Percentiles rank a stretch among this genome's conserved stretches.
Conservation (phyloP, 2,888 invertebrate genomes). For the Pristionchus exspectatus region DNA sequence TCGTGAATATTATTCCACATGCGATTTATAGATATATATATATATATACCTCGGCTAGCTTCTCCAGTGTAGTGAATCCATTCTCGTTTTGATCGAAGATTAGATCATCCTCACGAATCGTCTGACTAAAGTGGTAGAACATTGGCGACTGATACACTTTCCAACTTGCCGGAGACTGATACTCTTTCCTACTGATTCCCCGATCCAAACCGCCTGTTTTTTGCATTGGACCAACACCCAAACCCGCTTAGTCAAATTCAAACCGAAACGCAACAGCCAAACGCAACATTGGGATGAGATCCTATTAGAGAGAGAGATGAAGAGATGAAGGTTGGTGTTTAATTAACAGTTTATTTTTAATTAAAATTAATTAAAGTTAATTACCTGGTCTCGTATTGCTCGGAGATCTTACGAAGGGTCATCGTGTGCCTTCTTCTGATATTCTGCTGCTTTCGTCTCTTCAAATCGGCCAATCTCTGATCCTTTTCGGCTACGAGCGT, state of each 20-base stretch:
- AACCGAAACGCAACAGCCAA: neutral
- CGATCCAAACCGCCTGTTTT: neutral
- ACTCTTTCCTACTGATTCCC: neutral
- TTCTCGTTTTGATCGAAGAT: slow-evolving; percentile 57
- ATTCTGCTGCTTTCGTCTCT: slow-evolving; percentile 48
- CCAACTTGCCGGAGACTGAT: neutral
- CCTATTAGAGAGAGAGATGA: neutral
- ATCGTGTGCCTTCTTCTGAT: slow-evolving; percentile 49
- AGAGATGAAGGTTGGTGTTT: neutral
- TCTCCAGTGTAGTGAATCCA: slow-evolving; percentile 57
- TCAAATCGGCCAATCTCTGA: slow-evolving; percentile 53
- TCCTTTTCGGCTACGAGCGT: slow-evolving; percentile 58
- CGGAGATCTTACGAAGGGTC: slow-evolving; percentile 59
- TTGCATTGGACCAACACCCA: neutral
- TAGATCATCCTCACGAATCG: slow-evolving; percentile 57
- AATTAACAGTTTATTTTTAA: slow-evolving; percentile 7
- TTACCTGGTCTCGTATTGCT: slow-evolving; percentile 57
- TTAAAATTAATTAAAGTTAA: neutral
- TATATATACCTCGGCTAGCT: slow-evolving; percentile 54
- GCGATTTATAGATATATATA: too few relatives aligned
- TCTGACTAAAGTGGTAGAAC: slow-evolving; percentile 42
- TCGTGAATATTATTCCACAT: too few relatives aligned
- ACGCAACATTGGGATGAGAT: neutral
- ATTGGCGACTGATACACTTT: neutral
- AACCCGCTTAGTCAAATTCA: neutral